phyloP scores from a whole-genome alignment of 2,888 invertebrate species.

The Alitta virens region DNA sequence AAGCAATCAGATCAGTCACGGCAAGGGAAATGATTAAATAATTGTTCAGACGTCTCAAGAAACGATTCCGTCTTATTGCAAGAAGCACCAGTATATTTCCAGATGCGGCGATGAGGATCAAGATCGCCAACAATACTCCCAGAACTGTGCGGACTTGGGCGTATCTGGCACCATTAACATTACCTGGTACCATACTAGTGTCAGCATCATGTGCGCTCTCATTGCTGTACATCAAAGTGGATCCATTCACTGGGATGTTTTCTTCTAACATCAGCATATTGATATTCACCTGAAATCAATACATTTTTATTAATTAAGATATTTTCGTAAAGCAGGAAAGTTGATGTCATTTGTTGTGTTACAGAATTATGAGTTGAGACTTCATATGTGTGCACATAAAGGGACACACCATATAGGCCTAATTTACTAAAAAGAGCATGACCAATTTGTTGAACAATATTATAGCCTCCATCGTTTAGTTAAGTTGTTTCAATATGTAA shows the following conservation, averaged over 20 bases:
- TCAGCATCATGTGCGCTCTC: background rate
- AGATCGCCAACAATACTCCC: background rate
- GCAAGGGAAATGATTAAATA: conserved; percentile 25
- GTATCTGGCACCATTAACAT: background rate
- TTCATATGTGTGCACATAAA: too few relatives aligned
- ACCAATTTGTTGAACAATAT: too few relatives aligned
- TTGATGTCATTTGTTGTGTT: too few relatives aligned
- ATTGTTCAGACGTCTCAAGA: conserved; percentile 24
- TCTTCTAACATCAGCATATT: background rate
- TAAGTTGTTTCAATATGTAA: too few relatives aligned
- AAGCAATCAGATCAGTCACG: conserved; percentile 16
- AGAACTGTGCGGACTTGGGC: background rate
- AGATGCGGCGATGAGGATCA: conserved; percentile 10
- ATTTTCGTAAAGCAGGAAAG: too few relatives aligned
- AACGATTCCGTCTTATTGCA: conserved; percentile 11
- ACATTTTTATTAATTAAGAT: too few relatives aligned
- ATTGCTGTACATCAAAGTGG: background rate
- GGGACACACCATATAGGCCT: too few relatives aligned
- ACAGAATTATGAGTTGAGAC: too few relatives aligned
- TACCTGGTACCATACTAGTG: background rate
- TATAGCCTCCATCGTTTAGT: too few relatives aligned
- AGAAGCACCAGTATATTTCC: conserved; percentile 24
- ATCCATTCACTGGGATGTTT: background rate
- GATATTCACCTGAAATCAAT: too few relatives aligned
- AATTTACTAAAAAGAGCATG: too few relatives aligned